Base-by-base conservation (phyloP, 1,140 invertebrate genomes). In the Batillaria attramentaria region DNA sequence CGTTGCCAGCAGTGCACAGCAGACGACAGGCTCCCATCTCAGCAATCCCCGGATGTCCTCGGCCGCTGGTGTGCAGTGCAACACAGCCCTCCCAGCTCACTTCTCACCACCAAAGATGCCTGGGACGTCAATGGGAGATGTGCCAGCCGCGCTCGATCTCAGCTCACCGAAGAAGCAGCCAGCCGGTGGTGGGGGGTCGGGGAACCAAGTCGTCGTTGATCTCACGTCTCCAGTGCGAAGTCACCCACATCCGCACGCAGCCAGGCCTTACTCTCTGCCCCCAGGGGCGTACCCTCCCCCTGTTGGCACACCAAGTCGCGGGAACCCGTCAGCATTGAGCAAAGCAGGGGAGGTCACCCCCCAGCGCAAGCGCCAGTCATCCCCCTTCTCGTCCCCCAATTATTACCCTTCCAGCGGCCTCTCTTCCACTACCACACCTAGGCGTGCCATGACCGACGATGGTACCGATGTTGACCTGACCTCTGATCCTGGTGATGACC, bases 391-490 rank as follows among this genome's bases (percentile, higher is more conserved):
- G 24, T 70, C 68, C 41, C 68, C 62, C 10, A 31, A 65, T 6
- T 70, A 3, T 28, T 16, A 70, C 73, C 73, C 54, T 54, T 75
- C 50, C 28, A 62, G 54, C 35, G 60, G 54, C n/a, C 28, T 54
- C 20, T 31, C 57, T 24, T 62, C 73, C 35, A 75, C 54, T 28
- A 50, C 57, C 31, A 50, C 31, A n/a, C 57, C 73, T 39, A 37
- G 18, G 20, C 13, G 10, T 3, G 42, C 73, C 35, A 75, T 57
- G 8, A 54, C 73, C 1, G 54, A 75, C 31, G 73, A 65, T 8
- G 54, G 35, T 24, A 43, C 54, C 20, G 73, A 75, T 57, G 13
- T 62, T 65, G 73, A 75, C 73, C 37, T 75, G 73, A 70, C 68
- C 41, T 75, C 73, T 18, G 54, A 75, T 13, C 73, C 50, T 37